These are phyloP conservation scores for Ophioderma brevispina DNA, from an alignment of 35 echinoderm and acorn worm species.

Conservation along the genomic window DNA sequence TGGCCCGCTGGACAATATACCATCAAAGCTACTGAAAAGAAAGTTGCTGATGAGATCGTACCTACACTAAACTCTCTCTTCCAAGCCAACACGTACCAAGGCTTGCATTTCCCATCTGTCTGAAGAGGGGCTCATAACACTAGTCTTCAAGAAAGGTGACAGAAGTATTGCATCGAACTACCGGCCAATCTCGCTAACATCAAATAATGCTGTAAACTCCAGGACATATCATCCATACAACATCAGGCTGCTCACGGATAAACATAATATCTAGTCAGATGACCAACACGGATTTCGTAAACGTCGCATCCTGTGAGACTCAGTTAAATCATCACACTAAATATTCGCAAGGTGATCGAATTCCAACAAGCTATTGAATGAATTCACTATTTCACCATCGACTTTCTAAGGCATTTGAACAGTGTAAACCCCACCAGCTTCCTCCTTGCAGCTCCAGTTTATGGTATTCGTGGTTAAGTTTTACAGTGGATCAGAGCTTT, in stretches of 20 bases:
- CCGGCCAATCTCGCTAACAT: neutral
- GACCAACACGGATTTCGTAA: slow-evolving; percentile 11
- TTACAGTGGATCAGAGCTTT: slow-evolving; percentile 32
- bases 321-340: slow-evolving; percentile 4
- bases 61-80: neutral
- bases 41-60: neutral
- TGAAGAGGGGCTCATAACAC: neutral
- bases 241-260: neutral
- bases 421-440: neutral
- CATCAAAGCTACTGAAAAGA: neutral
- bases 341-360: slow-evolving; percentile 11
- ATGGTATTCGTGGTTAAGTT: slow-evolving; percentile 32
- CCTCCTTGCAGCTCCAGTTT: slow-evolving; percentile 19
- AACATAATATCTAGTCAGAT: neutral
- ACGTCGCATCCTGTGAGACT: slow-evolving; percentile 16
- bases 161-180: neutral
- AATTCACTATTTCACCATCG: no score
- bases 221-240: neutral
- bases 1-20: neutral
- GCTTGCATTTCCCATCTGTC: neutral
- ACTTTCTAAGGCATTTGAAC: no score
- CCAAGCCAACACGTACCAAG: neutral
- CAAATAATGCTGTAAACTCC: neutral
- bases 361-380: neutral
- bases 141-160: neutral